A percentile compares a stretch with the other conserved stretches of the same genome.
Evolutionary conservation across 1,140 invertebrate species (phyloP).

Genomic region (Stenopsyche tienmushanensis): DNA sequence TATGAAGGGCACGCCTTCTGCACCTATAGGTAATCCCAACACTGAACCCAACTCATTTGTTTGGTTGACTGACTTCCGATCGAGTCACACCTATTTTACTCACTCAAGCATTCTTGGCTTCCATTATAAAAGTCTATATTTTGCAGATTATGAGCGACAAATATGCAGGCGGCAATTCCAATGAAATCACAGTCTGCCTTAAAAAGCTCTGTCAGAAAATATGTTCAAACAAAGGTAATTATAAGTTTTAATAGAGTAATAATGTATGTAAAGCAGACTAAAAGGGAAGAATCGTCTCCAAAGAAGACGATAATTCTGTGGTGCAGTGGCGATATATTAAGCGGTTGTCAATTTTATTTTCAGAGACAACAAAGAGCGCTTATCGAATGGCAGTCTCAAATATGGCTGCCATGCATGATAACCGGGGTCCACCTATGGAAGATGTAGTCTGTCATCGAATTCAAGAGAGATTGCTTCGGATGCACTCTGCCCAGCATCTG

Average conservation of each 20-base stretch:
- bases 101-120: background rate
- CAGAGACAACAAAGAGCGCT: conserved; percentile 46
- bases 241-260: conserved; percentile 4
- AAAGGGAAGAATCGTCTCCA: too few species aligned
- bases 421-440: conserved; percentile 45
- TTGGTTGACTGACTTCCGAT: too few species aligned
- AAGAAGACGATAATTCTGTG: conserved; percentile 2
- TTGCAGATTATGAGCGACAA: conserved; percentile 29
- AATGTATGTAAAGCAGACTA: background rate
- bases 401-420: conserved; percentile 47
- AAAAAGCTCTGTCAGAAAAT: conserved; percentile 38
- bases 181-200: conserved; percentile 33
- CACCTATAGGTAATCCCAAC: too few species aligned
- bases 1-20: too few species aligned
- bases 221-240: conserved; percentile 36
- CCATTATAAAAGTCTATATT: conserved; percentile 1
- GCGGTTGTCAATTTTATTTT: conserved; percentile 6
- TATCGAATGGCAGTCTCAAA: conserved; percentile 54
- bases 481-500: conserved; percentile 46
- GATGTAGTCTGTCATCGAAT: conserved; percentile 52
- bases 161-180: conserved; percentile 1
- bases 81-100: conserved; percentile 6
- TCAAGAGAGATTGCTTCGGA: conserved; percentile 44
- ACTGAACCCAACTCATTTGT: too few species aligned
- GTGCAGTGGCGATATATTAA: background rate